Evolutionary conservation across 1,140 invertebrate genomes (phyloP).

Genomic region (Magallana ariakensis): DNA sequence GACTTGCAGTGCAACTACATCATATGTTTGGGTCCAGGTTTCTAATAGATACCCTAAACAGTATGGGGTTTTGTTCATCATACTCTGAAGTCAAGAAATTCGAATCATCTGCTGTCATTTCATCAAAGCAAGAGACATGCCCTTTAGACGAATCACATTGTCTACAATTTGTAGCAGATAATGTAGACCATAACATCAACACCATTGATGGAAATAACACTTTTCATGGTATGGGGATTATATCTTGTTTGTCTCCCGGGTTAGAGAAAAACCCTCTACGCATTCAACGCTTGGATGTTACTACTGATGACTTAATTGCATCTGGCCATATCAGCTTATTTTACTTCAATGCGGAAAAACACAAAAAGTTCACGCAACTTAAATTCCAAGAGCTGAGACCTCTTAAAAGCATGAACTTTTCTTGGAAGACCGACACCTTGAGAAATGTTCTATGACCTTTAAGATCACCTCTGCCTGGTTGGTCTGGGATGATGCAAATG

Average conservation of each 20-base stretch:
- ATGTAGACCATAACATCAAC: slow-evolving; percentile 60
- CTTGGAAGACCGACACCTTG: slow-evolving; percentile 31
- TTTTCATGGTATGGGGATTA: slow-evolving; percentile 73
- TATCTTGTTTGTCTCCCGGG: slow-evolving; percentile 59
- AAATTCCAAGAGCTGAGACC: slow-evolving; percentile 14
- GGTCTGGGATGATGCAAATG: slow-evolving; percentile 51
- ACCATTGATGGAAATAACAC: slow-evolving; percentile 61
- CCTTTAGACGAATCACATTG: slow-evolving; percentile 7
- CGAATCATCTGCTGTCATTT: slow-evolving; percentile 40
- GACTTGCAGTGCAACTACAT: slow-evolving; percentile 64
- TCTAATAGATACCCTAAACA: slow-evolving; percentile 59
- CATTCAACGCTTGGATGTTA: slow-evolving; percentile 29
- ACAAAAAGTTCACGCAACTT: neutral
- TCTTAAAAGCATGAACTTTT: neutral
- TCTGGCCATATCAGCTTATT: neutral
- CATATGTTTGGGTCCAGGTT: slow-evolving; percentile 61
- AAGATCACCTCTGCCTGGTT: slow-evolving; percentile 41
- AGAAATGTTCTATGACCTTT: slow-evolving; percentile 41
- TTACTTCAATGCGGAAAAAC: neutral
- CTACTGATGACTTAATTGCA: slow-evolving; percentile 38
- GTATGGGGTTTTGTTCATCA: slow-evolving; percentile 60
- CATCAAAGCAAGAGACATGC: neutral
- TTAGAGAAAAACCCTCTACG: neutral
- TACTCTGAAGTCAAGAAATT: slow-evolving; percentile 61
- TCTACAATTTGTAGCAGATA: slow-evolving; percentile 58